Percentiles rank a stretch among this genome's conserved stretches.
Conservation (phyloP, 2,888 invertebrate genomes). For the Argyresthia albistria region DNA sequence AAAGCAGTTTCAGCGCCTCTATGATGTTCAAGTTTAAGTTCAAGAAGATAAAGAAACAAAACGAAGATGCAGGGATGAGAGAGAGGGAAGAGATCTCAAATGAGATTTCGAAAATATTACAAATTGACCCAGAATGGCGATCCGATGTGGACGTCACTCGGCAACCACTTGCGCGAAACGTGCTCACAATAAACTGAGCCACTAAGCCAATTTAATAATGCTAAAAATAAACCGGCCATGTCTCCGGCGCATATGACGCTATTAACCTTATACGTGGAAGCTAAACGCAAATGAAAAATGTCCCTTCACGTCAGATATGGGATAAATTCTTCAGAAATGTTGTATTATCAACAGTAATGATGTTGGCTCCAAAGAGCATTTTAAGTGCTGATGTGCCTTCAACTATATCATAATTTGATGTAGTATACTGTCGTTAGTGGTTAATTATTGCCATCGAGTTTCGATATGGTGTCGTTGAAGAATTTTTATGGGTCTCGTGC, state of each 20-base stretch:
- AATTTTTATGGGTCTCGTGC: slow-evolving; percentile 16
- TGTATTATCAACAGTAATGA: slow-evolving; percentile 33
- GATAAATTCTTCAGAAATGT: slow-evolving; percentile 28
- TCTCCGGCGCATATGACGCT: slow-evolving; percentile 57
- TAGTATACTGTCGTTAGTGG: background rate
- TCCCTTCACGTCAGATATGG: slow-evolving; percentile 20
- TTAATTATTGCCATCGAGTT: slow-evolving; percentile 23
- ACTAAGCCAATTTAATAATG: slow-evolving; percentile 70
- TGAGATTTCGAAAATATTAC: slow-evolving; percentile 20
- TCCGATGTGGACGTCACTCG: slow-evolving; percentile 24
- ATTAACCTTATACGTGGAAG: slow-evolving; percentile 60
- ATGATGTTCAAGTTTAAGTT: too few relatives aligned
- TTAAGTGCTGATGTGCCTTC: slow-evolving; percentile 18
- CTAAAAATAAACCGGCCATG: slow-evolving; percentile 66
- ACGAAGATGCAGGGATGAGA: too few relatives aligned
- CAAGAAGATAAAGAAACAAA: too few relatives aligned
- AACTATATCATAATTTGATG: slow-evolving; percentile 13
- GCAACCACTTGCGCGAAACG: slow-evolving; percentile 49
- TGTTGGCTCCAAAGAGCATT: slow-evolving; percentile 23
- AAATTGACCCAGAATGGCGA: slow-evolving; percentile 35
- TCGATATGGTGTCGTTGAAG: slow-evolving; percentile 12
- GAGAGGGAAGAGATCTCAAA: background rate
- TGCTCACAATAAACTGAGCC: slow-evolving; percentile 59
- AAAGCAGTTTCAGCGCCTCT: background rate
- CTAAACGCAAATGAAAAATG: slow-evolving; percentile 44